phyloP scores from a whole-genome alignment of 2,113 vertebrate species.

The Pungitius pungitius region DNA sequence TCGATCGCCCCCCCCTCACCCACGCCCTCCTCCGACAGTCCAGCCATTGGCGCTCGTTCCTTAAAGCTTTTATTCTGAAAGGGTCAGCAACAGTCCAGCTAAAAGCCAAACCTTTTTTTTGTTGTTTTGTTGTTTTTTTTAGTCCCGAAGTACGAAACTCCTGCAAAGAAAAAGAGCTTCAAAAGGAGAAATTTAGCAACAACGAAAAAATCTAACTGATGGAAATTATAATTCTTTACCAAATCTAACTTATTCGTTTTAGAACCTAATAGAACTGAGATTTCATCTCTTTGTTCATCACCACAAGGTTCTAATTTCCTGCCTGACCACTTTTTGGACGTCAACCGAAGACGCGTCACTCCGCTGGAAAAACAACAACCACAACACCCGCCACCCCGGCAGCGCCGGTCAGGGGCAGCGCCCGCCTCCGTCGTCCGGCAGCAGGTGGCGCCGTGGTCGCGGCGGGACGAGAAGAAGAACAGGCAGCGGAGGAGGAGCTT shows the following conservation, averaged over 20 bases:
- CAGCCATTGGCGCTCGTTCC: constrained; percentile 54
- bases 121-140: constrained; percentile 11
- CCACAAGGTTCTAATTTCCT: constrained; percentile 36
- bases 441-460: constrained; percentile 54
- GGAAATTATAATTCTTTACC: neutral
- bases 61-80: constrained; percentile 69
- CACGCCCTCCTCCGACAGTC: constrained; percentile 49
- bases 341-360: constrained; percentile 17
- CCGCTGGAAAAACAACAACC: constrained; percentile 33
- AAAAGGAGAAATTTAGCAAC: constrained; percentile 49
- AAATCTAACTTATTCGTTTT: neutral
- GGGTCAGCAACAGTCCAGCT: constrained; percentile 62
- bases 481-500: constrained; percentile 82
- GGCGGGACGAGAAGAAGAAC: constrained; percentile 62
- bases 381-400: constrained; percentile 49
- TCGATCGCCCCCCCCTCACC: constrained; percentile 1
- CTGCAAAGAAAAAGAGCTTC: constrained; percentile 65
- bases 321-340: constrained; percentile 31
- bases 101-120: constrained; percentile 28
- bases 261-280: neutral
- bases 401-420: constrained; percentile 27
- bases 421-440: constrained; percentile 58
- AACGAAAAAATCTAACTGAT: constrained; percentile 19
- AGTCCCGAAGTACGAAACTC: constrained; percentile 47
- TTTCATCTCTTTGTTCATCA: neutral